Percentiles rank a stretch among this genome's conserved stretches.
Evolutionary conservation across 2,888 invertebrate species (phyloP).

Genomic region (Amphipoea oculea): DNA sequence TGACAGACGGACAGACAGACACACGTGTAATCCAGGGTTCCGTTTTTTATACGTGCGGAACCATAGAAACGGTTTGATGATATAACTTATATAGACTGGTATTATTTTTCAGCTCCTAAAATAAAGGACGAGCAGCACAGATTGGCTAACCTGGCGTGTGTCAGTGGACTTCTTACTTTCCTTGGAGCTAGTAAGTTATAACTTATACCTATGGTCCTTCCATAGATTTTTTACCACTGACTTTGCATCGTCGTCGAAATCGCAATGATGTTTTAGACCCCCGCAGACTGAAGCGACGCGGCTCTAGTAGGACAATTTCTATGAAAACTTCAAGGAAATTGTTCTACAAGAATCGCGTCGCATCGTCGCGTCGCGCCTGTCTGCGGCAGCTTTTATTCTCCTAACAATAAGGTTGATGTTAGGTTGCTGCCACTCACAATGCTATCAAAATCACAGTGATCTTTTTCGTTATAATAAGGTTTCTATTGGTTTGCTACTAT

Average conservation of each 20-base stretch:
- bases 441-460: too few species aligned
- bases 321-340: too few species aligned
- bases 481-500: too few species aligned
- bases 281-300: background rate
- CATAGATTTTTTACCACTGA: background rate
- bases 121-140: slow-evolving; percentile 86
- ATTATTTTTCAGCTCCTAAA: slow-evolving; percentile 80
- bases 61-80: too few species aligned
- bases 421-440: too few species aligned
- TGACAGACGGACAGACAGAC: too few species aligned
- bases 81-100: background rate
- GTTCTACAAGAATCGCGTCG: background rate
- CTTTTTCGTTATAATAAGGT: too few species aligned
- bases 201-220: background rate
- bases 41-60: too few species aligned
- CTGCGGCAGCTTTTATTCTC: background rate
- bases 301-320: background rate
- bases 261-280: background rate
- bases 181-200: slow-evolving; percentile 79
- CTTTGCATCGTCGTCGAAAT: background rate
- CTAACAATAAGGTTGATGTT: too few species aligned
- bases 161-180: slow-evolving; percentile 85
- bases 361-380: background rate
- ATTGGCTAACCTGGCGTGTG: slow-evolving; percentile 83
- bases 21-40: too few species aligned